Conservation (phyloP, 2,888 invertebrate genomes). For the Stenodema calcarata region DNA sequence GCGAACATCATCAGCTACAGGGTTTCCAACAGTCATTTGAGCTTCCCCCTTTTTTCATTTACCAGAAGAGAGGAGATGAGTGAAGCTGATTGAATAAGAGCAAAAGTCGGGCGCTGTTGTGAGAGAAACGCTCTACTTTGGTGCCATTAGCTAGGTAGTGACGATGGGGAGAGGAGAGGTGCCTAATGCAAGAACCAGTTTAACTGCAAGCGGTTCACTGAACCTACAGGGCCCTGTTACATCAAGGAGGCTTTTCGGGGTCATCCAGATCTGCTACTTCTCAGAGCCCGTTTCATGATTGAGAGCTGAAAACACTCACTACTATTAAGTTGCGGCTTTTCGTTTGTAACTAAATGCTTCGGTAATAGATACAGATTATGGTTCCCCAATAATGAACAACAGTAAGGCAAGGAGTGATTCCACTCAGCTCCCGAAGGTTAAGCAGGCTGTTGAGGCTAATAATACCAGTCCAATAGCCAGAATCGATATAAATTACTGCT, state of each 20-base stretch:
- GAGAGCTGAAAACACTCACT: neutral
- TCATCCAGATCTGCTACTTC: neutral
- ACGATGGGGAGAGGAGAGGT: neutral
- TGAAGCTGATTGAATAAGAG: slow-evolving; percentile 6
- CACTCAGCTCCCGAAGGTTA: neutral
- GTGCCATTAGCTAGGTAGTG: slow-evolving; percentile 4
- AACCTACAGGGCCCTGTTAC: slow-evolving; percentile 11
- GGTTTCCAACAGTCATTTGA: neutral
- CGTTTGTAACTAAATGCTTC: neutral
- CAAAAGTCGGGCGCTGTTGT: neutral
- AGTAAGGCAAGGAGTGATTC: neutral
- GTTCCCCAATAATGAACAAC: neutral
- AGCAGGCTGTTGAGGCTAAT: neutral
- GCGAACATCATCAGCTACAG: neutral
- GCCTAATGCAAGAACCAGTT: slow-evolving; percentile 33
- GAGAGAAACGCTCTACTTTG: slow-evolving; percentile 16
- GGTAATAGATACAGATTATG: neutral
- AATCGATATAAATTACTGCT: too few species aligned
- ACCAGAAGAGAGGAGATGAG: neutral
- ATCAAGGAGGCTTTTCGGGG: neutral
- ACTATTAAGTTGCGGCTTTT: neutral
- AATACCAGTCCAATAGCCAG: neutral
- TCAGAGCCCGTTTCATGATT: neutral
- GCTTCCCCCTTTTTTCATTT: neutral
- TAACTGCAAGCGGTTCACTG: slow-evolving; percentile 27